Conservation (phyloP, 2,888 invertebrate species). For the Himalopsyche japonica region DNA sequence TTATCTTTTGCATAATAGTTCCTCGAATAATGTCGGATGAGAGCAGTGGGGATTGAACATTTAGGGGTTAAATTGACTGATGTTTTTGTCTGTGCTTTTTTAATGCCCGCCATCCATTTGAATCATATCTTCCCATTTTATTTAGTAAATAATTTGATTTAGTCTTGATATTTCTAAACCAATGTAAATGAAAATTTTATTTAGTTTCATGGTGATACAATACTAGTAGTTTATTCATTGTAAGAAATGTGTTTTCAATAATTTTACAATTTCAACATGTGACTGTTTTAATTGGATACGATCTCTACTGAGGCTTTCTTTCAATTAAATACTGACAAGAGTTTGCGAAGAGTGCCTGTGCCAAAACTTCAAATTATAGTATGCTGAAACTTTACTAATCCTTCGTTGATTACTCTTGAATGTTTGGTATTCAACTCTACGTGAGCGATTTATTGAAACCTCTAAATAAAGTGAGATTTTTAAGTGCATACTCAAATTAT, state of each 20-base stretch:
- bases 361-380: conserved; percentile 26
- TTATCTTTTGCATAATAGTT: not conserved
- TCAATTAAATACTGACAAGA: conserved; percentile 9
- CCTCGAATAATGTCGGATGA: not conserved
- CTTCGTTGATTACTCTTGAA: not conserved
- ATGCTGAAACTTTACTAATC: not conserved
- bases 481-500: not conserved
- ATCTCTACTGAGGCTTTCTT: conserved; percentile 29
- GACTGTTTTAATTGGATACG: conserved; percentile 28
- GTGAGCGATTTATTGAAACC: not conserved
- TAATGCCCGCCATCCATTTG: conserved; percentile 27
- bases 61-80: conserved; percentile 34
- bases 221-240: conserved; percentile 7
- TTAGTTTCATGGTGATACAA: conserved; percentile 26
- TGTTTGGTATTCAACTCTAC: not conserved
- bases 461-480: not conserved
- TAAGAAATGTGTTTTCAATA: conserved; percentile 3
- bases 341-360: conserved; percentile 30
- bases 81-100: conserved; percentile 36
- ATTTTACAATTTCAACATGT: conserved; percentile 5
- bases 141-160: conserved; percentile 19
- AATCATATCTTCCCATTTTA: conserved; percentile 33
- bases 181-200: conserved; percentile 27
- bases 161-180: conserved; percentile 16
- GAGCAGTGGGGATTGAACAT: conserved; percentile 20